Conservation (phyloP, 1,140 invertebrate genomes). For the Anadara kagoshimensis region DNA sequence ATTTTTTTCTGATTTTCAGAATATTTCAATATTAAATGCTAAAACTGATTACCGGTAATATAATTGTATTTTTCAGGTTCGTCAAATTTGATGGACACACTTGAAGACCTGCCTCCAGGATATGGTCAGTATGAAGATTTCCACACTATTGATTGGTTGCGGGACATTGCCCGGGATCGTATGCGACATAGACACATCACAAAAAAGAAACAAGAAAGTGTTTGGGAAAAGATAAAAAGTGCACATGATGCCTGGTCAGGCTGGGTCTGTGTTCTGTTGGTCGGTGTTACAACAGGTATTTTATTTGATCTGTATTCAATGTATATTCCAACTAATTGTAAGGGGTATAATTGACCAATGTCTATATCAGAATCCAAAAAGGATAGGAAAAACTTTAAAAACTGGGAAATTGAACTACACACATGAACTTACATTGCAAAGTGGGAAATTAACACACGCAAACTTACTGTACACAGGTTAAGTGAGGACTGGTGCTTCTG, state of each 20-base stretch:
- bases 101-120: constrained; percentile 88
- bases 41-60: no score
- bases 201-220: constrained; percentile 79
- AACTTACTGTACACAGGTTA: no score
- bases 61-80: constrained; percentile 57
- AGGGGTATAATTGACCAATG: no score
- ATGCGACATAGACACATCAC: constrained; percentile 95
- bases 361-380: no score
- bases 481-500: no score
- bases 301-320: not conserved
- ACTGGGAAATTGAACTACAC: no score
- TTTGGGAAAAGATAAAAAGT: constrained; percentile 64
- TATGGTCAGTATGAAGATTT: constrained; percentile 99
- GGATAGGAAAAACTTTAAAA: no score
- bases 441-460: no score
- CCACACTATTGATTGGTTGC: constrained; percentile 99
- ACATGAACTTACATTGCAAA: no score
- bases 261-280: constrained; percentile 97
- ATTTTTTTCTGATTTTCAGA: no score
- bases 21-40: no score
- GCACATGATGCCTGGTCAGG: constrained; percentile 95
- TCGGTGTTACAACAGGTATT: constrained; percentile 86
- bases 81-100: constrained; percentile 69
- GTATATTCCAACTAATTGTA: not conserved
- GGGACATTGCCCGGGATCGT: constrained; percentile 97